Conservation (phyloP, 2,113 vertebrate genomes). For the Varanus salvator region DNA sequence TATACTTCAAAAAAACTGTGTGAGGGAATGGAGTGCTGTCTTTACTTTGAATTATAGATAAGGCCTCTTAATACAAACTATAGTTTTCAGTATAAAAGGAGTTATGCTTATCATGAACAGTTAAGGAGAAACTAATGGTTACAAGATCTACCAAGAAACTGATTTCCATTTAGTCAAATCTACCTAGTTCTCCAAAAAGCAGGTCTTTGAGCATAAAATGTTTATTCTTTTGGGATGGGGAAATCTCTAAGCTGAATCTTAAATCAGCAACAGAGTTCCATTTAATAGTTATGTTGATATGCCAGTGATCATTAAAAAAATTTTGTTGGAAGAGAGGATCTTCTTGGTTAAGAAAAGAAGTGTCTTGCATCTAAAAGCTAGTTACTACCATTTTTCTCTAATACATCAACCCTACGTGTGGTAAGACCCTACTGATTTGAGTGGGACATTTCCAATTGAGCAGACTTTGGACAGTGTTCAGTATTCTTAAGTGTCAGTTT, state of each 20-base stretch:
- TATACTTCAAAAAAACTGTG: not conserved
- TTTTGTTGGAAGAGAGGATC: slow-evolving; percentile 33
- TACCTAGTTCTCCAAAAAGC: slow-evolving; percentile 32
- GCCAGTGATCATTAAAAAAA: slow-evolving; percentile 55
- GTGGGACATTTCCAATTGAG: not conserved
- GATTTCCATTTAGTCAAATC: slow-evolving; percentile 36
- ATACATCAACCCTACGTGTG: not conserved
- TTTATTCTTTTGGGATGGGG: slow-evolving; percentile 19
- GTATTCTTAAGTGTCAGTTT: no score
- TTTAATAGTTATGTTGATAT: slow-evolving; percentile 25
- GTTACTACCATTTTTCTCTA: slow-evolving; percentile 68
- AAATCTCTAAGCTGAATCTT: slow-evolving; percentile 33
- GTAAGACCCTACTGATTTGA: not conserved
- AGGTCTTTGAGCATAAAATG: not conserved
- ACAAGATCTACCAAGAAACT: not conserved
- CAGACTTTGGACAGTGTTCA: not conserved
- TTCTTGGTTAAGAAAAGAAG: slow-evolving; percentile 71
- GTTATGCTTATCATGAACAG: not conserved
- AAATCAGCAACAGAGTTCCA: slow-evolving; percentile 40
- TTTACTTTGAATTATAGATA: not conserved
- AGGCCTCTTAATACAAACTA: not conserved
- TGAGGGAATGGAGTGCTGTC: not conserved
- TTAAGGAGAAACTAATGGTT: not conserved
- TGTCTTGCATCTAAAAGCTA: slow-evolving; percentile 71
- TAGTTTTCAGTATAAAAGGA: not conserved